These are phyloP conservation scores for Danionella cerebrum DNA, from an alignment of 2,113 vertebrate genomes.

Conservation along the genomic window DNA sequence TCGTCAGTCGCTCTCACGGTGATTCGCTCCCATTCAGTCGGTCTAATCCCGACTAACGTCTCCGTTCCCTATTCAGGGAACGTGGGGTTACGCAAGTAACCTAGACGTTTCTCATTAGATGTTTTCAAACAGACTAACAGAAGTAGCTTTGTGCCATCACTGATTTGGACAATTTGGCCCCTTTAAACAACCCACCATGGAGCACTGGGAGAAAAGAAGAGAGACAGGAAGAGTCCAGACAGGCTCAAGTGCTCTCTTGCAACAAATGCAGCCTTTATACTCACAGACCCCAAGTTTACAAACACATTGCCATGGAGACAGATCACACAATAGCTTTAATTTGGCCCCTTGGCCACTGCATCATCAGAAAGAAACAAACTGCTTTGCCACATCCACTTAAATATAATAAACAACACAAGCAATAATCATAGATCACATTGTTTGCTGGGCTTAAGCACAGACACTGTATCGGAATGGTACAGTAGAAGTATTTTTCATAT, in stretches of 20 bases:
- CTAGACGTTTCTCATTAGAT: conserved; percentile 58
- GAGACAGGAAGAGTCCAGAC: conserved; percentile 39
- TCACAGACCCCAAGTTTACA: conserved; percentile 61
- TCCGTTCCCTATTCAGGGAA: too few species aligned
- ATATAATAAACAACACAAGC: conserved; percentile 29
- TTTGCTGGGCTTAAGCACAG: conserved; percentile 13
- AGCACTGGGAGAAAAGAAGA: conserved; percentile 42
- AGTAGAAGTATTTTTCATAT: conserved; percentile 36
- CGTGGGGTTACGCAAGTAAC: not conserved
- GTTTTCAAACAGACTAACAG: conserved; percentile 66
- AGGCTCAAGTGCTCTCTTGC: conserved; percentile 54
- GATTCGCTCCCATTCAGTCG: too few species aligned
- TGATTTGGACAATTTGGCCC: conserved; percentile 16
- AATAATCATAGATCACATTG: conserved; percentile 6
- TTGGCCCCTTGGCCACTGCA: conserved; percentile 41
- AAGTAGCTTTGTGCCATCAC: conserved; percentile 60
- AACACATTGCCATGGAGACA: conserved; percentile 67
- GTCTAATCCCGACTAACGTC: too few species aligned
- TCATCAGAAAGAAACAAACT: conserved; percentile 49
- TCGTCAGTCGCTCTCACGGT: too few species aligned
- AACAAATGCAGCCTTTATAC: conserved; percentile 57
- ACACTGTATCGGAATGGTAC: not conserved
- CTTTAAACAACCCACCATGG: conserved; percentile 11
- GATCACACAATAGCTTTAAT: conserved; percentile 56
- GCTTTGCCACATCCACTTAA: conserved; percentile 33